Base-by-base conservation (phyloP, 2,797 vertebrate genomes). In the Gallinago stenura region DNA sequence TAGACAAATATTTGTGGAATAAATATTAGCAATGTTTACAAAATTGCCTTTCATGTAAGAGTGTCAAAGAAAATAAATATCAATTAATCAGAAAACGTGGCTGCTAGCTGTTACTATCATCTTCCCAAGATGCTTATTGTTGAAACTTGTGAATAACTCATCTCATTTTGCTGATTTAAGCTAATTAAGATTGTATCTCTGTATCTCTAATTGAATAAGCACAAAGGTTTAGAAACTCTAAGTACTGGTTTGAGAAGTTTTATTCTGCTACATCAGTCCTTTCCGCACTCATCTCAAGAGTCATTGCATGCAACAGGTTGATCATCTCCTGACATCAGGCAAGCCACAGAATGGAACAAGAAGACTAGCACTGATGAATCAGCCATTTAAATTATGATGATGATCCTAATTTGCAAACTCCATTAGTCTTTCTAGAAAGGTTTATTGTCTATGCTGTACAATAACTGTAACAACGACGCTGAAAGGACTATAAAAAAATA, bases 371-470 rank as follows among this genome's bases (percentile, higher is more conserved):
- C 73, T 86, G 70, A 73, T 5, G 24, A 64, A 94, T 64, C 50
- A 90, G 45, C 58, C 62, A 76, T 89, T 92, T 92, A 85, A 89
- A 89, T 60, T 3, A 96, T 57, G 68, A 89, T 69, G 33, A 92
- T 84, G 78, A 80, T 46, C 25, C 72, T 80, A 88, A 93, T 96
- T 57, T 84, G 66, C 43, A 73, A 87, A 64, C 46, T 81, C 37
- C 45, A 48, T 94, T 89, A 92, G 31, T 92, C 87, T 82, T 93
- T 91, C 85, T 79, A 85, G 60, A 82, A 93, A 95, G 51, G 28
- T 86, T 93, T 92, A 87, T 71, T 86, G 69, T 69, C 85, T 92
- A 28, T 76, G 69, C 53, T 89, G 45, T 90, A 91, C 37, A 89
- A 53, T 72, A 94, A 89, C 51, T 89, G 51, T 20, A 96, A 65